These are phyloP conservation scores for Eupsittula cactorum DNA, from an alignment of 2,113 vertebrate species.

Conservation along the genomic window DNA sequence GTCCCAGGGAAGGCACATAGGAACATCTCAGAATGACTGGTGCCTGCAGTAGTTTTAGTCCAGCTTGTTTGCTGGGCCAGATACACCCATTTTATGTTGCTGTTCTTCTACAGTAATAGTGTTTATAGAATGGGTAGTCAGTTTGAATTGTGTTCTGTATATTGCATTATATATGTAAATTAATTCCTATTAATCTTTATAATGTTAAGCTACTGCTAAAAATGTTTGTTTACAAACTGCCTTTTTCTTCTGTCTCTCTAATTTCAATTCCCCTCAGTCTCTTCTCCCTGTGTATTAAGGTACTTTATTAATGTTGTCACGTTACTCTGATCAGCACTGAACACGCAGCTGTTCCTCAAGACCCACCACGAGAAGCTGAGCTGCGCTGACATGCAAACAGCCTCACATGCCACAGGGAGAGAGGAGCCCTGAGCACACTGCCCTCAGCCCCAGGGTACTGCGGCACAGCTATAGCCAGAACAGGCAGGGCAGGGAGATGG, in stretches of 20 bases:
- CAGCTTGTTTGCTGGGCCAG: neutral
- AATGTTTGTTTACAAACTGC: constrained; percentile 62
- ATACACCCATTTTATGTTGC: neutral
- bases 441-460: neutral
- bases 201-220: constrained; percentile 68
- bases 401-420: neutral
- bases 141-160: constrained; percentile 48
- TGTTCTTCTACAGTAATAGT: constrained; percentile 8
- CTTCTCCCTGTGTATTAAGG: constrained; percentile 50
- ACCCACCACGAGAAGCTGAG: neutral
- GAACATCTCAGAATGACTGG: neutral
- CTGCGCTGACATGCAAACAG: neutral
- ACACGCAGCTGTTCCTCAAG: constrained; percentile 5
- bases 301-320: constrained; percentile 69
- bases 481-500: neutral
- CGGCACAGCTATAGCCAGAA: neutral
- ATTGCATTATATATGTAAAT: constrained; percentile 64
- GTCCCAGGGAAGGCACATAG: neutral
- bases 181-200: constrained; percentile 73
- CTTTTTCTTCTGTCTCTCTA: constrained; percentile 65
- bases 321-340: constrained; percentile 66
- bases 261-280: constrained; percentile 67
- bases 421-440: neutral
- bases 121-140: constrained; percentile 6
- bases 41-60: neutral